Evolutionary conservation across 2,797 vertebrate genomes (phyloP).

Genomic region (Pteropus rufus): DNA sequence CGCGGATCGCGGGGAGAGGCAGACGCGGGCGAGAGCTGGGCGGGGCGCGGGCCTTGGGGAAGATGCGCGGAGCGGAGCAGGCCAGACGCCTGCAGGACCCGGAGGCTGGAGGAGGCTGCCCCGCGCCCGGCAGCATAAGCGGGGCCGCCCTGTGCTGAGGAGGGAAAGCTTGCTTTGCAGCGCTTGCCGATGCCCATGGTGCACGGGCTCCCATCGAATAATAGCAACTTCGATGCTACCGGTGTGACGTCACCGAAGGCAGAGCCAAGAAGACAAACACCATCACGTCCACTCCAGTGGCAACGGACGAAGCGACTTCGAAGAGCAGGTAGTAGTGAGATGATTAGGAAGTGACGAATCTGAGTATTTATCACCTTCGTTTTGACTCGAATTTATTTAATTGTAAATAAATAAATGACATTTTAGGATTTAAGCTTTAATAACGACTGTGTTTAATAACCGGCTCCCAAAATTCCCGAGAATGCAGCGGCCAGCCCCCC

Average conservation of each 20-base stretch:
- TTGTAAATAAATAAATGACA: background rate
- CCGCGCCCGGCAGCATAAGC: rapidly evolving
- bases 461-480: background rate
- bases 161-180: background rate
- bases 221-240: background rate
- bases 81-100: rapidly evolving
- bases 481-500: background rate
- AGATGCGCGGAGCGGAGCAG: rapidly evolving
- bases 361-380: background rate
- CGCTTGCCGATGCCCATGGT: background rate
- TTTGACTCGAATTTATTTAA: background rate
- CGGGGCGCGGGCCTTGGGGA: background rate
- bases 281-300: too few relatives aligned
- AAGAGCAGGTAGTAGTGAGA: background rate
- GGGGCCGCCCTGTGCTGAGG: too few relatives aligned
- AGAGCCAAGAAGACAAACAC: background rate
- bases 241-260: rapidly evolving
- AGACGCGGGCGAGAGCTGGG: too few relatives aligned
- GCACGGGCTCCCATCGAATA: background rate
- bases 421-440: background rate
- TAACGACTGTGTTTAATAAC: background rate
- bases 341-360: background rate
- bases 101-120: too few relatives aligned
- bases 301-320: rapidly evolving
- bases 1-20: too few relatives aligned